A percentile compares a stretch with the other conserved stretches of the same genome.
phyloP scores from a whole-genome alignment of 2,888 invertebrate genomes.

The Amblyjoppa proteus region DNA sequence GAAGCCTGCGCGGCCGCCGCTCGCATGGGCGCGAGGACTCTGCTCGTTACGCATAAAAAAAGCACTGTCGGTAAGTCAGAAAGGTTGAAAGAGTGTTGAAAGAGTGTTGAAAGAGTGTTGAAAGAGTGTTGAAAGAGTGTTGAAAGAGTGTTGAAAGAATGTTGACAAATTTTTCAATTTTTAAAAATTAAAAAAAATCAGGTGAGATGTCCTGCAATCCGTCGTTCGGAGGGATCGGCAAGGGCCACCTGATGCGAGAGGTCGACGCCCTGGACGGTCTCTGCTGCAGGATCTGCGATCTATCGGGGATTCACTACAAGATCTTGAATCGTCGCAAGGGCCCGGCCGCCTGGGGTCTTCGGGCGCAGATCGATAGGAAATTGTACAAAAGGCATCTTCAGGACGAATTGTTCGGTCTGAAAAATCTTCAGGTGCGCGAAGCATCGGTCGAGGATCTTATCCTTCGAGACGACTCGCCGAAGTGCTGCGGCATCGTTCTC shows the following conservation, averaged over 20 bases:
- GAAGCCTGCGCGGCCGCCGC: constrained; percentile 95
- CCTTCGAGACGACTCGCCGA: constrained; percentile 84
- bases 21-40: constrained; percentile 92
- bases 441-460: constrained; percentile 93
- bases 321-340: constrained; percentile 93
- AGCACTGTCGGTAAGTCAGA: constrained; percentile 90
- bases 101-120: neutral
- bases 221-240: constrained; percentile 96
- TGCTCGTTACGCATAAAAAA: constrained; percentile 93
- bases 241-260: constrained; percentile 95
- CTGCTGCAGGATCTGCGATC: constrained; percentile 92
- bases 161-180: too few species aligned
- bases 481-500: constrained; percentile 86
- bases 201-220: constrained; percentile 98
- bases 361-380: constrained; percentile 94
- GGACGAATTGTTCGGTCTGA: constrained; percentile 88
- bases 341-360: constrained; percentile 95
- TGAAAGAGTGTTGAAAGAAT: too few species aligned
- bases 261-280: constrained; percentile 95
- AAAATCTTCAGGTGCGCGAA: constrained; percentile 89
- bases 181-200: constrained; percentile 75
- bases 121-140: too few species aligned
- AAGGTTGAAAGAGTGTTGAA: neutral
- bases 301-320: constrained; percentile 93
- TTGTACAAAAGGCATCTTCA: constrained; percentile 93